Evolutionary conservation across 2,888 invertebrate genomes (phyloP), one percentile per base, ranked within the genome.

Genomic region (Tetragonula carbonaria): DNA sequence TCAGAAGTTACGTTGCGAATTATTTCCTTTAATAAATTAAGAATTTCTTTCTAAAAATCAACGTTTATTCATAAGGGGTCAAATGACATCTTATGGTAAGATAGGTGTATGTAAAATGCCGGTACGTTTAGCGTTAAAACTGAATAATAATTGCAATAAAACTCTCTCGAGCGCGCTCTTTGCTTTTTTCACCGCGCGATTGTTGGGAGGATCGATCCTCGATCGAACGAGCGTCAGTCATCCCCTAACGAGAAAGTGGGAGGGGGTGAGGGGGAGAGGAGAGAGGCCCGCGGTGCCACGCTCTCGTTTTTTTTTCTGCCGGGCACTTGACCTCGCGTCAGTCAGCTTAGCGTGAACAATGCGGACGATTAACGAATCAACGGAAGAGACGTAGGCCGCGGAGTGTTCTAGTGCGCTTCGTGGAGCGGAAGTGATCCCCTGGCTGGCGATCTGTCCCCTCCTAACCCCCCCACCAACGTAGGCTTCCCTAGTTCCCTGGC

Each of bases 351-450:
- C 87, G 78, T 74, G 86, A 87, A 84, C 84, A 78, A 89, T 81
- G 78, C 63, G 78, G 79, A 80, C 84, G 87, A 88, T 89, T 89
- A 89, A 83, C 82, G 90, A 87, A 88, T 84, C 77, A 82, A 84
- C 82, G 84, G 77, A 85, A 81, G 84, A 82, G 84, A 86, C 84
- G 87, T 86, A 82, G 38, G 79, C 80, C 75, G 80, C 85, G 83
- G 71, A 83, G 85, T 86, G 87, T 89, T 88, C 87, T 88, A 87
- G 88, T 89, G 81, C 86, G 90, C 86, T 90, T 81, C 82, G 81
- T 83, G 90, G 87, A 87, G 91, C 89, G 91, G 91, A 91, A 91
- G 90, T 82, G 90, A 89, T 89, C 88, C 83, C 82, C 76, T 59
- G 72, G 70, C 80, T 84, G 77, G 51, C 71, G 8, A 45, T 77